Conservation (phyloP, 2,797 vertebrate species). For the Eupleurogrammus muticus region DNA sequence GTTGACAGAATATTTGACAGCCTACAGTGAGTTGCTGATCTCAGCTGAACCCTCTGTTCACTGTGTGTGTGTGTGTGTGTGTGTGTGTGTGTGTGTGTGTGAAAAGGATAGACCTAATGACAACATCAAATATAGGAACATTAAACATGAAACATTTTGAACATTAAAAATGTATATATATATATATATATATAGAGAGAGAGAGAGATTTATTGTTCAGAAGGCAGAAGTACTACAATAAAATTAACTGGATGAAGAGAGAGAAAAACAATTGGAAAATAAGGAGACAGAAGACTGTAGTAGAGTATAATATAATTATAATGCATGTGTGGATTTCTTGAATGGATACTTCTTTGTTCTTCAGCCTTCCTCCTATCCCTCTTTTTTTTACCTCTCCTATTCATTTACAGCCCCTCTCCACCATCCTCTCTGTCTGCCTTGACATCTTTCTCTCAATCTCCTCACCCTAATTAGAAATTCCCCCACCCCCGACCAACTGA, state of each 20-base stretch:
- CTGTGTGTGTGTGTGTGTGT: constrained; percentile 33
- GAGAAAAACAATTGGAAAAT: constrained; percentile 9
- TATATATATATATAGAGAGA: no score
- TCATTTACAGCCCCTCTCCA: constrained; percentile 61
- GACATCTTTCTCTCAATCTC: constrained; percentile 78
- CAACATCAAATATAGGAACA: no score
- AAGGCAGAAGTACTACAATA: constrained; percentile 13
- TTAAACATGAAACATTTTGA: no score
- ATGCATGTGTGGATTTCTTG: constrained; percentile 67
- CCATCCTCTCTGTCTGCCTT: constrained; percentile 50
- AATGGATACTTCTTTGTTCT: constrained; percentile 55
- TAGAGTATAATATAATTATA: constrained; percentile 57
- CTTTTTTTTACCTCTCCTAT: constrained; percentile 56
- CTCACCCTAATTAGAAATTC: constrained; percentile 84
- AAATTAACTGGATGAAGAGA: constrained; percentile 40
- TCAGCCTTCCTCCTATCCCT: constrained; percentile 20
- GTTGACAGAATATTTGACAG: constrained; percentile 83
- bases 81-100: constrained; percentile 19
- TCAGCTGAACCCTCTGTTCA: constrained; percentile 80
- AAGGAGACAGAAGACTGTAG: constrained; percentile 18
- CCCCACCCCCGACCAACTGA: constrained; percentile 79
- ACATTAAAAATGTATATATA: no score
- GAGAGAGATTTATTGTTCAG: no score
- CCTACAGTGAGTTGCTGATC: constrained; percentile 81
- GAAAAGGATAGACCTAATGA: no score